Conservation (phyloP, 2,113 vertebrate genomes). For the Pundamilia nyererei region DNA sequence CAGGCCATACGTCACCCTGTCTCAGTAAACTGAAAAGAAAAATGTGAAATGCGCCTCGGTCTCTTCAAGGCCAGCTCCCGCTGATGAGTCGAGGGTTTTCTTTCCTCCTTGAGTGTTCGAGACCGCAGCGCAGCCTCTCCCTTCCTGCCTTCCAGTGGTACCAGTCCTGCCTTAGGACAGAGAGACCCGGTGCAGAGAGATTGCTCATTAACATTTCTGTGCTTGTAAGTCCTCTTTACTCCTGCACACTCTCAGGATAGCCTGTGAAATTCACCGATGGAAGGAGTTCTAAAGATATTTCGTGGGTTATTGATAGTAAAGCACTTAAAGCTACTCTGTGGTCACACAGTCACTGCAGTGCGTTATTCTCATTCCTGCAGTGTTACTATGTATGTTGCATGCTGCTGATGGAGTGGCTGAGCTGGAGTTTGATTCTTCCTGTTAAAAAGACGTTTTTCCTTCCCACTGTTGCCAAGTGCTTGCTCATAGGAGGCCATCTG, state of each 20-base stretch:
- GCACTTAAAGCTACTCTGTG: not conserved
- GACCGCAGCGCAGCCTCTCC: not conserved
- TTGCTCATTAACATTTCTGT: constrained; percentile 51
- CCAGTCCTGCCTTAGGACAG: constrained; percentile 16
- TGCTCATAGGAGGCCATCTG: not conserved
- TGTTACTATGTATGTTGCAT: not conserved
- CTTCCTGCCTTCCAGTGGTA: constrained; percentile 9
- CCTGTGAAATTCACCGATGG: not conserved
- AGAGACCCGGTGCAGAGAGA: constrained; percentile 2
- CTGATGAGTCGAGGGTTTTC: constrained; percentile 10
- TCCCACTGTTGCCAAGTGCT: not conserved
- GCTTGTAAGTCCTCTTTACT: not conserved
- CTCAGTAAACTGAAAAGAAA: not conserved
- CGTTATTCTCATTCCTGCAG: not conserved
- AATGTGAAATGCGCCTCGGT: not conserved
- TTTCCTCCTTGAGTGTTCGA: not conserved
- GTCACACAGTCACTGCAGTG: not conserved
- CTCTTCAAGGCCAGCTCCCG: not conserved
- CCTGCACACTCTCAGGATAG: not conserved
- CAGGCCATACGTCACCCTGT: constrained; percentile 4
- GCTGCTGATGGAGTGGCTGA: not conserved
- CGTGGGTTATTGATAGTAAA: fast-evolving
- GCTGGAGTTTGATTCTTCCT: not conserved
- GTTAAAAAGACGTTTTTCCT: not conserved
- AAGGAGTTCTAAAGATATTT: not conserved